Evolutionary conservation across 2,113 vertebrate species (phyloP).

Genomic region (Trematocara macrostoma): DNA sequence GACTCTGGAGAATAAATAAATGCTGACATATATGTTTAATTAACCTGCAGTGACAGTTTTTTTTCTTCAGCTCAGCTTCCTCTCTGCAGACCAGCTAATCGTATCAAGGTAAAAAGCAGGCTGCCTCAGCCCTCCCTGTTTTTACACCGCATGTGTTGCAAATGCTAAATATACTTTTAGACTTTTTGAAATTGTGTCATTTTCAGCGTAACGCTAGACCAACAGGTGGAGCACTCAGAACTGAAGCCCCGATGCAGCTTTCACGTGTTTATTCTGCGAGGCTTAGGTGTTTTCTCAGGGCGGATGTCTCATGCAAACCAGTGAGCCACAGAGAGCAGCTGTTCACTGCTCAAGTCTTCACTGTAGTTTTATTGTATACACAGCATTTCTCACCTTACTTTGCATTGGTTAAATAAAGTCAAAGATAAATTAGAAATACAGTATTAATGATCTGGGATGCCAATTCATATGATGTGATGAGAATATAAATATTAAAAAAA

Average conservation of each 20-base stretch:
- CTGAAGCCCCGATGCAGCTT: neutral
- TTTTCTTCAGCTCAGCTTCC: neutral
- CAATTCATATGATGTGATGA: neutral
- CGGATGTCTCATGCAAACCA: neutral
- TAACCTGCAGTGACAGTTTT: neutral
- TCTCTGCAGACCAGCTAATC: neutral
- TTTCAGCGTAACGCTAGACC: neutral
- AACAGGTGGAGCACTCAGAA: neutral
- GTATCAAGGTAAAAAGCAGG: neutral
- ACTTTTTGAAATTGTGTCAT: neutral
- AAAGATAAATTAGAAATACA: neutral
- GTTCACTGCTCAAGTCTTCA: neutral
- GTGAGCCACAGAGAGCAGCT: neutral
- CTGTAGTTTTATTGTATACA: neutral
- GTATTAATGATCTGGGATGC: neutral
- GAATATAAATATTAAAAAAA: neutral
- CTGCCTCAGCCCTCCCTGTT: neutral
- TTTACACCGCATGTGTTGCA: neutral
- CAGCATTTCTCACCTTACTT: neutral
- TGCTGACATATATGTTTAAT: neutral
- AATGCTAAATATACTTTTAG: neutral
- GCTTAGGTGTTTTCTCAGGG: slow-evolving; percentile 2
- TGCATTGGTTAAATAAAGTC: neutral
- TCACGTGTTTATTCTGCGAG: neutral
- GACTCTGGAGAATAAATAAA: neutral